Base-by-base conservation (phyloP, 2,113 vertebrate species). In the Megaceryle maxima region DNA sequence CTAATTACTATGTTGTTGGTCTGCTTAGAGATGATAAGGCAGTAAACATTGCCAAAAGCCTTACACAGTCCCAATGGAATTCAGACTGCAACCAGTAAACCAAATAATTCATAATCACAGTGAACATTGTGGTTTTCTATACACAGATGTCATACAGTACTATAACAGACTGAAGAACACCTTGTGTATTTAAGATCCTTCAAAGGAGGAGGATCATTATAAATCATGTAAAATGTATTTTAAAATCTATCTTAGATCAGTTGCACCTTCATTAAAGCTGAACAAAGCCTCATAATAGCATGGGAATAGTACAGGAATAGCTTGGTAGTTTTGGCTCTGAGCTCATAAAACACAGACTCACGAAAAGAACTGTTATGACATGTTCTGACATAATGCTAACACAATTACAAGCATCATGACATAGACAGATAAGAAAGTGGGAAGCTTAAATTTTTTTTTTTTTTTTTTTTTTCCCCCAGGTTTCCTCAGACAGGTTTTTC, bases 21-120 rank as follows among this genome's bases (percentile, higher is more conserved):
- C 69, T 90, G 64, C 64, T 90, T 83, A 62, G 53, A 79, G 44
- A 56, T 1, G 56, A 95, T 87, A 94, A 90, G 53, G 21, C 59
- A 68, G 9, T 53, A 89, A 92, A 91, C 29, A 64, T 26, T 75
- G 91, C 91, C 87, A 92, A 92, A 53, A 91, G 5, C 20, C 33
- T 96, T 95, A 94, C 80, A 62, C 51, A 96, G 64, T 87, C 70
- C 22, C 35, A 78, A 1, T 87, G 95, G 93, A 95, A 96, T 96
- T 89, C 73, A 83, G 60, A 68, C 77, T 81, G 56, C 35, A 78
- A 82, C 51, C 9, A 7, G 48, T 84, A 92, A 83, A 92, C 43
- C 57, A 94, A 70, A 90, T 37, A 3, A 82, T 51, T 53, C 1
- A 5, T 44, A 87, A 70, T 67, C 68, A 64, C 46, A 46, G 8